phyloP scores from a whole-genome alignment of 2,888 invertebrate genomes.

The Agonopterix arenella region DNA sequence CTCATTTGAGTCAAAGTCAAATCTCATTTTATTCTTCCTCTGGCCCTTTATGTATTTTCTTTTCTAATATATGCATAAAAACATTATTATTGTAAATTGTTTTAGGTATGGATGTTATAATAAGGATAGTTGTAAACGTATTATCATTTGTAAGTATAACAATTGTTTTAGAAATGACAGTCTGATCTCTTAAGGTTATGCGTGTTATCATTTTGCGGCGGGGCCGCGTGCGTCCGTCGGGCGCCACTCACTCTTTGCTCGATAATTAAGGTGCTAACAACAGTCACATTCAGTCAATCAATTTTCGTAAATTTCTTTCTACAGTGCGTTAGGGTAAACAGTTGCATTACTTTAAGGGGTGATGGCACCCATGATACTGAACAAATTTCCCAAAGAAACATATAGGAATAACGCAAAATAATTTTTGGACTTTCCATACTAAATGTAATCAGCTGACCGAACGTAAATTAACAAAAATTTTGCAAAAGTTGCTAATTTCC shows the following conservation, averaged over 20 bases:
- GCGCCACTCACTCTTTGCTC: conserved; percentile 21
- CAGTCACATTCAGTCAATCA: no score
- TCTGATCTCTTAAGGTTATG: conserved; percentile 73
- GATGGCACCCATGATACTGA: no score
- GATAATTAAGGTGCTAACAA: neutral
- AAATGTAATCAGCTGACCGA: no score
- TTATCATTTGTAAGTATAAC: conserved; percentile 66
- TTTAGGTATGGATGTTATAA: conserved; percentile 64
- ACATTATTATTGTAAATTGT: conserved; percentile 61
- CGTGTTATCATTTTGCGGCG: conserved; percentile 38
- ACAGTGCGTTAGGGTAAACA: no score
- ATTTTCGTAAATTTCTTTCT: no score
- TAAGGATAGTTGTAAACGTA: conserved; percentile 68
- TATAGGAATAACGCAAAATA: no score
- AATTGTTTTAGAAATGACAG: conserved; percentile 68
- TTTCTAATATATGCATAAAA: conserved; percentile 27
- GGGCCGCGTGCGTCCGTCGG: conserved; percentile 33
- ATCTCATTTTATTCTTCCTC: conserved; percentile 20
- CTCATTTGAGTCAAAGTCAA: conserved; percentile 22
- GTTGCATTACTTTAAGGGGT: no score
- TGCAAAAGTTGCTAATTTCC: no score
- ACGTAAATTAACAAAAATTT: no score
- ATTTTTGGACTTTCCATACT: no score
- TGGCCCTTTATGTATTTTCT: conserved; percentile 27
- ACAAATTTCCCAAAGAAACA: no score